These are phyloP conservation scores for Pseudachorutes palmiensis DNA, from an alignment of 1,140 invertebrate genomes.

Conservation along the genomic window DNA sequence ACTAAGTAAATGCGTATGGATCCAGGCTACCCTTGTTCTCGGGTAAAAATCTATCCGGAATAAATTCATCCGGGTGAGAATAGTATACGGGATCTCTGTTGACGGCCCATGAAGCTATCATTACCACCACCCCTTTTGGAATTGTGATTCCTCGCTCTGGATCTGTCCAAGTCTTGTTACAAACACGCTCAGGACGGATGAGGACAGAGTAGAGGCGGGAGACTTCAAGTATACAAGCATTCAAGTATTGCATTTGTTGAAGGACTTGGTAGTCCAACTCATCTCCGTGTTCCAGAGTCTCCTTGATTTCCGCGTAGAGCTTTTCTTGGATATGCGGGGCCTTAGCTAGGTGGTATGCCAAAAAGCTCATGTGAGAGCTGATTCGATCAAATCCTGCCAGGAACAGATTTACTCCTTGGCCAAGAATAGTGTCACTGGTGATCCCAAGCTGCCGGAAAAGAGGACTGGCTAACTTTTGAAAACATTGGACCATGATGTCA, in stretches of 20 bases:
- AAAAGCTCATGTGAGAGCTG: constrained; percentile 22
- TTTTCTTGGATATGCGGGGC: constrained; percentile 34
- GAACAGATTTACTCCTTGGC: constrained; percentile 31
- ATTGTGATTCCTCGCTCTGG: constrained; percentile 38
- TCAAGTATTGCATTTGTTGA: constrained; percentile 28
- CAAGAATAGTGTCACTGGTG: constrained; percentile 26
- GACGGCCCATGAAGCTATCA: constrained; percentile 46
- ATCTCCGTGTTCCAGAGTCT: constrained; percentile 25
- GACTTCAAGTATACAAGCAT: constrained; percentile 32
- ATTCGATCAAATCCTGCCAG: constrained; percentile 38
- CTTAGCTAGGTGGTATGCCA: constrained; percentile 30
- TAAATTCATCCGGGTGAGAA: constrained; percentile 48
- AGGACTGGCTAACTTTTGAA: constrained; percentile 10
- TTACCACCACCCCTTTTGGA: constrained; percentile 44
- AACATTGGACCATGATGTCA: constrained; percentile 14
- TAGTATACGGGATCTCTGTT: constrained; percentile 48
- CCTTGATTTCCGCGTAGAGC: constrained; percentile 37
- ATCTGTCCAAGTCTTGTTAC: constrained; percentile 41
- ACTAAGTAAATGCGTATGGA: constrained; percentile 18
- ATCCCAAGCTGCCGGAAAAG: constrained; percentile 7
- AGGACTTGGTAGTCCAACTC: constrained; percentile 32
- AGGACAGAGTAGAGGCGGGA: constrained; percentile 23
- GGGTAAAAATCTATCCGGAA: constrained; percentile 51
- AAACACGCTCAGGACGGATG: constrained; percentile 25
- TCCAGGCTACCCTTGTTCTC: constrained; percentile 40